Evolutionary conservation across 2,113 vertebrate genomes (phyloP).

Genomic region (Arizona elegans): DNA sequence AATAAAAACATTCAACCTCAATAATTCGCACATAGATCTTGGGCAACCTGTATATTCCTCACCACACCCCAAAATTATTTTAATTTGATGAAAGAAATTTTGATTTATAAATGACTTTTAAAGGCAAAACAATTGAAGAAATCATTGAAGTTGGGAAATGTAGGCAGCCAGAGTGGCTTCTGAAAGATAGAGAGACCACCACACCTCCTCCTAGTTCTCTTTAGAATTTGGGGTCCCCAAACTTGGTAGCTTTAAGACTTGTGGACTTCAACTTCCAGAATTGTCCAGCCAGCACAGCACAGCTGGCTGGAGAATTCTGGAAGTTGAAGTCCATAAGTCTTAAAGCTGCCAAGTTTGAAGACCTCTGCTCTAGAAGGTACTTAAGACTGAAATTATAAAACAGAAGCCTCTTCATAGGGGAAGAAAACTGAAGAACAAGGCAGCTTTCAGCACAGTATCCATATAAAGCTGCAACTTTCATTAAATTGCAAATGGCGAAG

Average conservation of each 20-base stretch:
- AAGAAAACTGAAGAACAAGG: neutral
- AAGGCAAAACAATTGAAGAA: neutral
- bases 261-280: too few relatives aligned
- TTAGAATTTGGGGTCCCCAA: too few relatives aligned
- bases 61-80: neutral
- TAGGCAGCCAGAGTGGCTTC: neutral
- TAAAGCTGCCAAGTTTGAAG: too few relatives aligned
- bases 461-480: neutral
- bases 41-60: neutral
- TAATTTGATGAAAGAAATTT: neutral
- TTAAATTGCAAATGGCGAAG: neutral
- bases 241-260: too few relatives aligned
- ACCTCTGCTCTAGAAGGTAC: too few relatives aligned
- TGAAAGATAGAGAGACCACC: neutral
- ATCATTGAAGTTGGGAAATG: neutral
- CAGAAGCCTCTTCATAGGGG: neutral
- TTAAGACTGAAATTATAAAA: neutral
- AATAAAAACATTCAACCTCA: neutral
- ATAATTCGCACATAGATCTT: neutral
- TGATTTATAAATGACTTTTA: neutral
- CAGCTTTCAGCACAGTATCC: neutral
- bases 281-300: too few relatives aligned
- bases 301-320: too few relatives aligned
- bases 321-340: too few relatives aligned
- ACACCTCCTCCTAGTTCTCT: neutral